Base-by-base conservation (phyloP, 2,888 invertebrate species). In the Cephus runcator region DNA sequence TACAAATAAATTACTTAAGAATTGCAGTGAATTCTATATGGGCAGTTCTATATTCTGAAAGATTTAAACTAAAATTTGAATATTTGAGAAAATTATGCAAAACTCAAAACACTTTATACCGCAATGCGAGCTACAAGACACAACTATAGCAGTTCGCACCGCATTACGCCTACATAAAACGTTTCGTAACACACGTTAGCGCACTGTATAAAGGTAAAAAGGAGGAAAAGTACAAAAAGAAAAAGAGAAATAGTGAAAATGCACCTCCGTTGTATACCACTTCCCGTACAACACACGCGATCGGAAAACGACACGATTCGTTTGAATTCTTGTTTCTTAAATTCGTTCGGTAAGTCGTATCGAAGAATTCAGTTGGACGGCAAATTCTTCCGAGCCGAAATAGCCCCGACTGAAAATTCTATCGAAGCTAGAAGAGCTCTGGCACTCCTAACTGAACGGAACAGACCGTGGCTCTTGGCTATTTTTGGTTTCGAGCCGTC, bases 341-440 rank as follows among this genome's bases (percentile, higher is more conserved):
- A 56, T 75, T 83, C 80, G 83, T 78, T 79, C 79, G 81, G 79
- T 80, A 80, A 74, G 77, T 82, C 80, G 80, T 77, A 78, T 77
- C 34, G 69, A 78, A 76, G 71, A 78, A 75, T 36, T 30, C n/a
- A 23, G 34, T 35, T 35, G 34, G 35, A 34, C 34, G 74, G 56
- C 40, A 35, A 73, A 69, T 79, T 76, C 34, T 73, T 73, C 40
- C 33, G 76, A 73, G 77, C 75, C 73, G 75, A 78, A 78, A 78
- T 78, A 78, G 75, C 78, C 69, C 69, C 78, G 78, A 78, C 56
- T 83, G 87, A 86, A 87, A 85, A 83, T 87, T 87, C 86, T 83
- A 81, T 85, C 86, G 85, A 84, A 84, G 87, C 86, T 86, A 84
- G 84, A 83, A 83, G 85, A 84, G 86, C 83, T 87, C 84, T 87